These are phyloP conservation scores for Microplitis mediator DNA, from an alignment of 1,140 invertebrate genomes.

Conservation along the genomic window DNA sequence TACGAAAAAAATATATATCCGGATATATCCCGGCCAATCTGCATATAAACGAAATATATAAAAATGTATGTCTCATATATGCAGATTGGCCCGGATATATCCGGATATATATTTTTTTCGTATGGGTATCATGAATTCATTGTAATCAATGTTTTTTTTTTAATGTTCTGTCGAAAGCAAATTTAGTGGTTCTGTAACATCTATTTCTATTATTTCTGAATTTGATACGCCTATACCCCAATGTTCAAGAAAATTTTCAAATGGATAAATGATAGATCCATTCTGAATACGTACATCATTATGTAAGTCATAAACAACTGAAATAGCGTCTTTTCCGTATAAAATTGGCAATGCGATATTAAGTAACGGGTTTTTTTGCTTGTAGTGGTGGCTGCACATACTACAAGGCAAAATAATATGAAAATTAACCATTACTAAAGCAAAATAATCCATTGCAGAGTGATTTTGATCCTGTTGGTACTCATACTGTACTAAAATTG, in stretches of 20 bases:
- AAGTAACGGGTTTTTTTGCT: not conserved
- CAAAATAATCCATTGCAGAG: not conserved
- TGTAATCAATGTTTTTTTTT: no score
- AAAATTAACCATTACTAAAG: not conserved
- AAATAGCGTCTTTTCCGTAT: not conserved
- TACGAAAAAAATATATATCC: no score
- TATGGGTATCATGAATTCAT: no score
- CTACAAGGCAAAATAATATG: not conserved
- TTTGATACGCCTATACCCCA: constrained; percentile 50
- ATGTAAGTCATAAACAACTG: not conserved
- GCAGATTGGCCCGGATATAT: no score
- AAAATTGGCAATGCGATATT: not conserved
- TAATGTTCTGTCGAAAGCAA: no score
- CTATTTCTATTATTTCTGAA: no score
- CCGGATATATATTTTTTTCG: no score
- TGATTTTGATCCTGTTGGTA: not conserved
- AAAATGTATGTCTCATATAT: no score
- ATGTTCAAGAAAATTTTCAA: not conserved
- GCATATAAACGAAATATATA: no score
- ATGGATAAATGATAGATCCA: not conserved
- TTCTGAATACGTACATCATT: not conserved
- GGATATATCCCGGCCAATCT: no score
- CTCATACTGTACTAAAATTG: not conserved
- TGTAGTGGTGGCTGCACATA: not conserved
- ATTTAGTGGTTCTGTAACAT: no score